phyloP scores from a whole-genome alignment of 2,113 vertebrate species.

The Otolemur garnettii region DNA sequence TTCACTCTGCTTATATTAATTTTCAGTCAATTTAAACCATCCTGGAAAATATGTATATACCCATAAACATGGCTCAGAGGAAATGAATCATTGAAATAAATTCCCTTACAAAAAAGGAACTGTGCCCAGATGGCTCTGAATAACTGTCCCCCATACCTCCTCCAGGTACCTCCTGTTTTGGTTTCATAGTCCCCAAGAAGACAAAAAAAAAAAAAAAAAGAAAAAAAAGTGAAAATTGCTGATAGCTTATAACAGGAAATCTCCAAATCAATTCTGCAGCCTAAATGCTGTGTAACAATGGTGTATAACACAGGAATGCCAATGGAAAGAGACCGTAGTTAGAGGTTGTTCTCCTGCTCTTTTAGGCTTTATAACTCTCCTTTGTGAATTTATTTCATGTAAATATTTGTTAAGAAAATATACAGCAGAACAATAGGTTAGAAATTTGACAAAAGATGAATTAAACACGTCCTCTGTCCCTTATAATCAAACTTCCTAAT shows the following conservation, averaged over 20 bases:
- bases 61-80: conserved; percentile 14
- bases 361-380: neutral
- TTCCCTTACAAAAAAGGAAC: neutral
- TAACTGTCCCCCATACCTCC: neutral
- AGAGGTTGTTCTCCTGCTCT: neutral
- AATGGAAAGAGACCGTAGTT: neutral
- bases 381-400: neutral
- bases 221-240: conserved; percentile 6
- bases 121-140: conserved; percentile 35
- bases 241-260: neutral
- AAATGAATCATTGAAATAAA: conserved; percentile 61
- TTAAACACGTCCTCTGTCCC: neutral
- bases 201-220: neutral
- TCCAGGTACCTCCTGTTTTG: neutral
- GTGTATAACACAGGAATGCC: neutral
- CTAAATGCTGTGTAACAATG: neutral
- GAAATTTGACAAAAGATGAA: neutral
- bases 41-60: conserved; percentile 10
- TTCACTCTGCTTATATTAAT: conserved; percentile 66
- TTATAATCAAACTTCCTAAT: neutral
- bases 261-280: conserved; percentile 3
- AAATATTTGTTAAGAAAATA: conserved; percentile 8
- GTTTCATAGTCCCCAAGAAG: conserved; percentile 60
- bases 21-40: conserved; percentile 68
- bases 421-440: neutral